A percentile compares a stretch with the other conserved stretches of the same genome.
Conservation (phyloP, 2,797 vertebrate species). For the Percopsis omiscomaycus region DNA sequence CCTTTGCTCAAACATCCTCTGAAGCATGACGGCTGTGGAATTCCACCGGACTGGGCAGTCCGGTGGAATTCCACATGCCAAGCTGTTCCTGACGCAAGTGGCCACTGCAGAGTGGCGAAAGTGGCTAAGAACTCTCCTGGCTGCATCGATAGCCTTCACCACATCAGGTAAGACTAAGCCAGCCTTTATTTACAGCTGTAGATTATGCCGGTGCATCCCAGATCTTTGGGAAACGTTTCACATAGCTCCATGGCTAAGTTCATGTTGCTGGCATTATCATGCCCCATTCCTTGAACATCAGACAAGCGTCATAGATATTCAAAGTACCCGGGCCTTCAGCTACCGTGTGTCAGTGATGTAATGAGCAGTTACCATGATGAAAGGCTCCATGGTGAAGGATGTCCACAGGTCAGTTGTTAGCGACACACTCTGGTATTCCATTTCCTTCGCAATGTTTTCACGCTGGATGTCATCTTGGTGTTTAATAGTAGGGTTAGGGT, state of each 20-base stretch:
- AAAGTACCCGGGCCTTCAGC: too few relatives aligned
- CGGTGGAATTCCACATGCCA: conserved; percentile 8
- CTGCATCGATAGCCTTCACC: not conserved
- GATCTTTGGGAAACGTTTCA: not conserved
- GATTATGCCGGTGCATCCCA: conserved; percentile 2
- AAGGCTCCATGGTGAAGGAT: conserved; percentile 3
- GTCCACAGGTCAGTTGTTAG: conserved; percentile 7
- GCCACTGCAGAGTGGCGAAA: conserved; percentile 3
- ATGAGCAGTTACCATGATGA: conserved; percentile 15
- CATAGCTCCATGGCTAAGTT: conserved; percentile 1
- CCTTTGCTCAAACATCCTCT: not conserved
- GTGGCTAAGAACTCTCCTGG: conserved; percentile 1
- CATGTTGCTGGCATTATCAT: conserved; percentile 1
- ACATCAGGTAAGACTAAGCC: conserved; percentile 9
- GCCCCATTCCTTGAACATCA: conserved; percentile 13
- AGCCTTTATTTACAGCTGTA: conserved; percentile 8
- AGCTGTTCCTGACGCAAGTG: conserved; percentile 10
- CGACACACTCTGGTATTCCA: not conserved
- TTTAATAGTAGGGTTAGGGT: not conserved
- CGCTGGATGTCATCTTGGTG: not conserved
- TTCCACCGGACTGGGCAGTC: too few relatives aligned
- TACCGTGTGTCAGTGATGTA: conserved; percentile 22
- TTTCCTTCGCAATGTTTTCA: not conserved
- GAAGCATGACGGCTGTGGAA: not conserved
- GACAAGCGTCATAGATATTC: too few relatives aligned